Evolutionary conservation across 37 sponge, comb jelly and placozoan genomes (phyloP).

Genomic region (Diacarnus erythraeanus): DNA sequence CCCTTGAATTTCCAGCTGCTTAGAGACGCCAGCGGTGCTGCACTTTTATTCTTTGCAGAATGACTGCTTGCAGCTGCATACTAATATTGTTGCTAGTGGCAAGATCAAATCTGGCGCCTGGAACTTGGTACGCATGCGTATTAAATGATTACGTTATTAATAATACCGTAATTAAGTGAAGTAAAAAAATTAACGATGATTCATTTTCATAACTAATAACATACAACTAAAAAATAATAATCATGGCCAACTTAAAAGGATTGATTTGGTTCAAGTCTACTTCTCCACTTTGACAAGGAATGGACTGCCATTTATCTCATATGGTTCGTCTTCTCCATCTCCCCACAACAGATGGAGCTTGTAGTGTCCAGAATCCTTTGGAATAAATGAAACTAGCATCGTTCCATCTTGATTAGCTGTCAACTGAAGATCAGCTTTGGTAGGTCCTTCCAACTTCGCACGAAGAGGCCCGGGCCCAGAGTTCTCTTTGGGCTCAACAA

Average conservation of each 20-base stretch:
- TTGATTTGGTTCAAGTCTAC: neutral
- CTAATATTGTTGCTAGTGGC: no score
- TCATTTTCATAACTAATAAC: no score
- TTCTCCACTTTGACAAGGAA: slow-evolving; percentile 69
- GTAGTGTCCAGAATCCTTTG: slow-evolving; percentile 68
- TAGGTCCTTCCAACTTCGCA: slow-evolving; percentile 77
- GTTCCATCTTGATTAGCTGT: slow-evolving; percentile 49
- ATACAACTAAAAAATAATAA: no score
- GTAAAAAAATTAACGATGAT: no score
- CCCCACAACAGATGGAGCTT: slow-evolving; percentile 82
- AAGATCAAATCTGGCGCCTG: no score
- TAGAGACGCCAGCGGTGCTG: neutral
- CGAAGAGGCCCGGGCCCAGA: slow-evolving; percentile 84
- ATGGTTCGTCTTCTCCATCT: slow-evolving; percentile 57
- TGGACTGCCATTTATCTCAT: slow-evolving; percentile 75
- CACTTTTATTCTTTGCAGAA: neutral
- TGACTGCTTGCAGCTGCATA: no score
- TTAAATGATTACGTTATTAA: no score
- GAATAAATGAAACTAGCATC: slow-evolving; percentile 73
- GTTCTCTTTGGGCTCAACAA: slow-evolving; percentile 48
- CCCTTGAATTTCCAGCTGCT: neutral
- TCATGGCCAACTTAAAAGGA: no score
- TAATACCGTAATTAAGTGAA: no score
- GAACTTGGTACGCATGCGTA: no score
- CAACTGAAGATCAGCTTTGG: slow-evolving; percentile 74